Base-by-base conservation (phyloP, 1,140 invertebrate genomes). In the Cataglyphis hispanica region DNA sequence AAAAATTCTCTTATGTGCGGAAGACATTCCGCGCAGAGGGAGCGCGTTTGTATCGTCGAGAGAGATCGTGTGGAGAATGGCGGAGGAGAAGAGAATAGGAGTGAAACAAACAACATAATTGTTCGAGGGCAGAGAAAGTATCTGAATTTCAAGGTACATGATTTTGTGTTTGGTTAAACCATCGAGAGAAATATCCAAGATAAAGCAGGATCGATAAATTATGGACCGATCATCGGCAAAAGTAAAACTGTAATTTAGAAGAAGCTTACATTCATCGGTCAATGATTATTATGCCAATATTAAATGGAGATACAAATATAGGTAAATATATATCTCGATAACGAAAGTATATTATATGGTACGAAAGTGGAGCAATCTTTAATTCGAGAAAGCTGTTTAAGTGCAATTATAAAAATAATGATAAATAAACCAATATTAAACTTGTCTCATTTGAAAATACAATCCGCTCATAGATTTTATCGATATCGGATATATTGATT, bases 51-150 rank as follows among this genome's bases (percentile, higher is more conserved):
- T 4, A 74, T 72, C 27, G 40, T 25, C 11, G 27, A 63, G 13
- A 60, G 22, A 46, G 43, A 16, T 43, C 19, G 67, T 40, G 19
- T 19, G 37, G 13, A 74, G 67, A 58, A 25, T 2, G 40, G 11
- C 25, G 31, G 58, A 43, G 46, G 53, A 56, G 61, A 37, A 69
- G 86, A 88, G 76, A 64, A 80, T 89, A 90, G 88, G 87, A 89
- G 87, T 80, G 90, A 89, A 89, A 89, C 76, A 56, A 63, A 75
- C 77, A 74, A 66, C 61, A 74, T 86, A 89, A 89, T 89, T 67
- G 70, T 89, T 34, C 16, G 88, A 89, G 87, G 88, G 85, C 88
- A 74, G 87, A 89, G 88, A 89, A 89, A 89, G 84, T 89, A 83
- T 69, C 87, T 43, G 76, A 31, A 58, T 75, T 72, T 66, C 64